A percentile compares a stretch with the other conserved stretches of the same genome.
Evolutionary conservation across 2,113 vertebrate species (phyloP).

Genomic region (Poeciliopsis occidentalis): DNA sequence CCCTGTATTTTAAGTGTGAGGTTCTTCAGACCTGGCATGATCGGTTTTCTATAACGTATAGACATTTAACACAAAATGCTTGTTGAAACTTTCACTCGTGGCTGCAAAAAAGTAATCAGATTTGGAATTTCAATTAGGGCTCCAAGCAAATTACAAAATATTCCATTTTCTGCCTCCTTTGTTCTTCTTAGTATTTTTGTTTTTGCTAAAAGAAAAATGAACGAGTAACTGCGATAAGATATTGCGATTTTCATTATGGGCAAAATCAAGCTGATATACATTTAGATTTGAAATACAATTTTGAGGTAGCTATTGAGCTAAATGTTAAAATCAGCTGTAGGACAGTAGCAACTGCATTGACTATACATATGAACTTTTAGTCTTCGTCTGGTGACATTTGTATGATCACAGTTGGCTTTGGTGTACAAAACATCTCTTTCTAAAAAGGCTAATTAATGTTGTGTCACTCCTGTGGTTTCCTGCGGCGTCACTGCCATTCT

Average conservation of each 20-base stretch:
- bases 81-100: too few species aligned
- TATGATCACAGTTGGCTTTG: too few species aligned
- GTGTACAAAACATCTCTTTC: background rate
- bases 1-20: too few species aligned
- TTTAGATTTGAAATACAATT: background rate
- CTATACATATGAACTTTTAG: background rate
- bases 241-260: background rate
- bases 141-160: background rate
- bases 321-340: background rate
- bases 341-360: too few species aligned
- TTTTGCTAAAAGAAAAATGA: background rate
- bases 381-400: too few species aligned
- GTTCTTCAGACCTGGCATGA: too few species aligned
- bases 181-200: background rate
- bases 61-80: too few species aligned
- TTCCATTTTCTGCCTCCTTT: background rate
- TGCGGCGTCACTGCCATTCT: conserved; percentile 24
- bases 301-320: background rate
- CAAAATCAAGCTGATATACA: background rate
- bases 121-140: too few species aligned
- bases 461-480: background rate
- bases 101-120: too few species aligned
- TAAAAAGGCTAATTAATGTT: background rate
- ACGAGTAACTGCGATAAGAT: background rate
- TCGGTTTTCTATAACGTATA: too few species aligned